These are phyloP conservation scores for Tetragonula carbonaria DNA, from an alignment of 2,888 invertebrate genomes.

Conservation along the genomic window DNA sequence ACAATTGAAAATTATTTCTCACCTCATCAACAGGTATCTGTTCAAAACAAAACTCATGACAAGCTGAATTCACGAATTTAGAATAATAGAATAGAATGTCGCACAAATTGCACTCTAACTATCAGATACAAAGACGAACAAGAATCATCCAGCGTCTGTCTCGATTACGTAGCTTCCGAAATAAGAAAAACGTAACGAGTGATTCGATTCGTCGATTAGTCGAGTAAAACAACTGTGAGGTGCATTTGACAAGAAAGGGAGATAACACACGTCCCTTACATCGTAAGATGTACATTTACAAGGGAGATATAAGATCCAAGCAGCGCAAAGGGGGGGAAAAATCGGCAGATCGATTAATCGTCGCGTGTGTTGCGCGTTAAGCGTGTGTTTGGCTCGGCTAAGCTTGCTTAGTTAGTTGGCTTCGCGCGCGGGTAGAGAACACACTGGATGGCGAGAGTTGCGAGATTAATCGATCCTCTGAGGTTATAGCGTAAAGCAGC, in stretches of 20 bases:
- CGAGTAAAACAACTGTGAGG: background rate
- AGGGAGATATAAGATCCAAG: background rate
- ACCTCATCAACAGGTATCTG: too few relatives aligned
- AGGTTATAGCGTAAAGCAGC: constrained; percentile 10
- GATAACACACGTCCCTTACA: too few relatives aligned
- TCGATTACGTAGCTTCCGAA: background rate
- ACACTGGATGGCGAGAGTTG: constrained; percentile 50
- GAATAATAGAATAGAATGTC: too few relatives aligned
- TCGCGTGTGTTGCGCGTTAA: too few relatives aligned
- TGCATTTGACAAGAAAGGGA: background rate
- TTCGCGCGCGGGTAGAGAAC: background rate
- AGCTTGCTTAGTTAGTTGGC: background rate
- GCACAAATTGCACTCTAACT: too few relatives aligned
- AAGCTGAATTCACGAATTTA: too few relatives aligned
- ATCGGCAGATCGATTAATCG: background rate
- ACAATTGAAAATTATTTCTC: too few relatives aligned
- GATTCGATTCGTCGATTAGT: background rate
- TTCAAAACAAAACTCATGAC: too few relatives aligned
- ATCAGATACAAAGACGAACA: too few relatives aligned
- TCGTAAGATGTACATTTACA: too few relatives aligned
- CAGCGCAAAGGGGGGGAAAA: background rate
- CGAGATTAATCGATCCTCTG: constrained; percentile 59
- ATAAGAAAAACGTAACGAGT: background rate
- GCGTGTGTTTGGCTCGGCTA: background rate
- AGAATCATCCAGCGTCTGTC: too few relatives aligned